Evolutionary conservation across 2,888 invertebrate species (phyloP), one percentile per base, ranked within the genome.

Genomic region (Autographa gamma): DNA sequence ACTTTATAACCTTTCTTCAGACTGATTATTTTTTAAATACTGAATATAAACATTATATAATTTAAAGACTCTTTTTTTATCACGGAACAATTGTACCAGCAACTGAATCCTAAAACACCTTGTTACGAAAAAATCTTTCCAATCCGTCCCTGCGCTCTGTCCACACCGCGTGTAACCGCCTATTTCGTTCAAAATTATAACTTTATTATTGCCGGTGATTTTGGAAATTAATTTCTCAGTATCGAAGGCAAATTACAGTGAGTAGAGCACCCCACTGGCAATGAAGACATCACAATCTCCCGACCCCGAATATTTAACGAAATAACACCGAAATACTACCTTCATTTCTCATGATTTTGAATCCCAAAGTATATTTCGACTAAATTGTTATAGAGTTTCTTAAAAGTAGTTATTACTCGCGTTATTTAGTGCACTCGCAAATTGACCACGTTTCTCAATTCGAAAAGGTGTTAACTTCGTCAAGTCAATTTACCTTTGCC

Each of bases 161-260:
- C 87, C 85, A 86, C 87, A 82, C 88, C 85, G 81, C 86, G 89
- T 89, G 90, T 91, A 91, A 91, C 83, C 82, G 77, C 77, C 88
- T 90, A 93, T 93, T 94, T 91, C 86, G 88, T 88, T 88, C 84
- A 91, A 93, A 95, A 94, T 95, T 95, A 95, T 94, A 91, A 93
- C 93, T 95, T 95, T 93, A 92, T 95, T 94, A 94, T 92, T 90
- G 92, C 89, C 87, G 88, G 92, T 90, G 93, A 94, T 93, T 95
- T 93, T 83, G 89, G 79, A 93, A 95, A 95, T 95, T 95, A 95
- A 95, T 95, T 95, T 94, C 93, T 89, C 87, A 88, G 92, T 93
- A 94, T 93, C 92, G 93, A 85, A 83, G 74, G 83, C 79, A 95
- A 95, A 95, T 95, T 95, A 92, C 89, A 92, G 90, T 83, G 88